Percentiles rank a stretch among this genome's conserved stretches.
Evolutionary conservation across 2,797 vertebrate genomes (phyloP).

Genomic region (Mastacembelus armatus): DNA sequence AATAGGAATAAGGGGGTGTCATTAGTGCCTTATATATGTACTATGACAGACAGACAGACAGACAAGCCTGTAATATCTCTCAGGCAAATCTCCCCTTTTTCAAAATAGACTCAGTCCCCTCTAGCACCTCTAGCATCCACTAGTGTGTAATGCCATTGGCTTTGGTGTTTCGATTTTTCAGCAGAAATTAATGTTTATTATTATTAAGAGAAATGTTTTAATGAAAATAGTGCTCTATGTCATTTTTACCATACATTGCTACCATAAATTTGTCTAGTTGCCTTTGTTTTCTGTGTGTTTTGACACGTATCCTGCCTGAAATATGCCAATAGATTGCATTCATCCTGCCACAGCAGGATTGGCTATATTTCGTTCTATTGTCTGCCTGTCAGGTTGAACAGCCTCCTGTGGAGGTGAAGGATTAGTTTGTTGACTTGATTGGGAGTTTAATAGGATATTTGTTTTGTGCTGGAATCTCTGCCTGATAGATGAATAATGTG

Average conservation of each 20-base stretch:
- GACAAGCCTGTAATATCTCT: too few relatives aligned
- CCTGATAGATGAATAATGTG: slow-evolving; percentile 69
- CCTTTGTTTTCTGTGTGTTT: slow-evolving; percentile 41
- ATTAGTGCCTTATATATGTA: too few relatives aligned
- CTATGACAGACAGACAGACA: too few relatives aligned
- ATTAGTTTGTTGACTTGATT: slow-evolving; percentile 72
- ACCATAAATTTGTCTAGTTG: slow-evolving; percentile 24
- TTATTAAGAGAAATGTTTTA: slow-evolving; percentile 13
- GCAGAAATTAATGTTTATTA: slow-evolving; percentile 12
- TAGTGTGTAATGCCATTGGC: not conserved
- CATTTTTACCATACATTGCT: slow-evolving; percentile 23
- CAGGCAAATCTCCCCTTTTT: too few relatives aligned
- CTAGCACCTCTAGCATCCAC: not conserved
- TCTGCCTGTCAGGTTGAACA: slow-evolving; percentile 61
- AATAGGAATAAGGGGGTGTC: too few relatives aligned
- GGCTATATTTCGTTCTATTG: slow-evolving; percentile 68
- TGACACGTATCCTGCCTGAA: slow-evolving; percentile 42
- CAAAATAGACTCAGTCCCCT: too few relatives aligned
- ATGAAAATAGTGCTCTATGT: slow-evolving; percentile 29
- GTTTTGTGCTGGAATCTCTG: slow-evolving; percentile 53
- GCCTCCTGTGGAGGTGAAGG: slow-evolving; percentile 68
- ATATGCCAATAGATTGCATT: slow-evolving; percentile 32
- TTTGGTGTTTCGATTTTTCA: slow-evolving; percentile 24
- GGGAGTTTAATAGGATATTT: slow-evolving; percentile 69
- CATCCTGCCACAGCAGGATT: slow-evolving; percentile 50